Percentiles rank a stretch among this genome's conserved stretches.
Evolutionary conservation across 2,797 vertebrate species (phyloP).

Genomic region (Salmo trutta): DNA sequence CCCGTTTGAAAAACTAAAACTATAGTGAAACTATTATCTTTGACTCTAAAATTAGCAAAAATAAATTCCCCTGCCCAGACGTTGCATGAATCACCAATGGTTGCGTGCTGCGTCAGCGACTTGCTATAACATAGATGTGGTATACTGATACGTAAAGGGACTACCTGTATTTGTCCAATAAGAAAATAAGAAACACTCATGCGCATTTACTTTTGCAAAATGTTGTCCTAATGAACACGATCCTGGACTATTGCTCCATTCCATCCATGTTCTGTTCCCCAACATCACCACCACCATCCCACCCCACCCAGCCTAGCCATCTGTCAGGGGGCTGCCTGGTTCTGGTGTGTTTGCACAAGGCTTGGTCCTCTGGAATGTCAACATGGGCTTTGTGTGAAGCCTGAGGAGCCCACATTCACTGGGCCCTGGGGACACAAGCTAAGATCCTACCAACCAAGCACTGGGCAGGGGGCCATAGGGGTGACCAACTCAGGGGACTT

Average conservation of each 20-base stretch:
- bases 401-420: constrained; percentile 67
- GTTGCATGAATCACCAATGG: too few relatives aligned
- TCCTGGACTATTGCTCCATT: constrained; percentile 10
- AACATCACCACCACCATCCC: constrained; percentile 9
- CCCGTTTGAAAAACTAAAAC: too few relatives aligned
- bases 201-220: neutral
- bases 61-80: too few relatives aligned
- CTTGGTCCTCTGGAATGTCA: constrained; percentile 80
- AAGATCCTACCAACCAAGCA: constrained; percentile 58
- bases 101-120: too few relatives aligned
- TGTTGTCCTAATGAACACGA: neutral
- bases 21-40: too few relatives aligned
- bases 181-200: too few relatives aligned
- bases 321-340: constrained; percentile 56
- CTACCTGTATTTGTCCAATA: too few relatives aligned
- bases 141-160: too few relatives aligned
- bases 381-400: constrained; percentile 72
- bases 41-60: too few relatives aligned
- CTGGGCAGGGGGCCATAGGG: constrained; percentile 22
- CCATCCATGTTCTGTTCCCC: constrained; percentile 38
- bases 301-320: constrained; percentile 62
- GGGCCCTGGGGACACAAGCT: constrained; percentile 47
- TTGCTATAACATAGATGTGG: too few relatives aligned
- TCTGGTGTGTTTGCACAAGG: constrained; percentile 74
- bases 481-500: constrained; percentile 44